These are phyloP conservation scores for Trochalopteron elliotii DNA, from an alignment of 2,113 vertebrate genomes.

Conservation along the genomic window DNA sequence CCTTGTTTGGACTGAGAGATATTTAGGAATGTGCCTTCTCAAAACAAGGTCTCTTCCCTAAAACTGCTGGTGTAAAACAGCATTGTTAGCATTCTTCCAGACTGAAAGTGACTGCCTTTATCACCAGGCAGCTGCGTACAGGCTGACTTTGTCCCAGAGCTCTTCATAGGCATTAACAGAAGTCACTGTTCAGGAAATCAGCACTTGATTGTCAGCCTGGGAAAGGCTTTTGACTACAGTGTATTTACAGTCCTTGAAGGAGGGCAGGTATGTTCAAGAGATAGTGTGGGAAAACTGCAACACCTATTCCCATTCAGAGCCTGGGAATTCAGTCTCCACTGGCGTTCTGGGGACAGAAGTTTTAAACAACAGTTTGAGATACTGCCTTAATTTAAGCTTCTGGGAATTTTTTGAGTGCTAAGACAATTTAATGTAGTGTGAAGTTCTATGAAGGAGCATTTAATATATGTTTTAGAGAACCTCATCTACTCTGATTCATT, in stretches of 20 bases:
- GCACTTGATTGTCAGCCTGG: not conserved
- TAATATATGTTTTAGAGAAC: not conserved
- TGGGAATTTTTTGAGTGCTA: not conserved
- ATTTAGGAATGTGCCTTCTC: conserved; percentile 34
- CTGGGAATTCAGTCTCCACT: not conserved
- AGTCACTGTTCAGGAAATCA: not conserved
- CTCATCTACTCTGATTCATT: not conserved
- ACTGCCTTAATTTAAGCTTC: not conserved
- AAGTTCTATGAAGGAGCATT: not conserved
- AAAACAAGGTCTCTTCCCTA: conserved; percentile 24
- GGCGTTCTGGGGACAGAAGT: not conserved
- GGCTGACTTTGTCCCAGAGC: not conserved
- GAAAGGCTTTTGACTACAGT: not conserved
- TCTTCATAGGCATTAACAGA: not conserved
- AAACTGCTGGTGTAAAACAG: not conserved
- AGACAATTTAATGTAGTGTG: accelerated
- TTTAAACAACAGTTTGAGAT: not conserved
- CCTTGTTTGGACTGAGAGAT: conserved; percentile 24
- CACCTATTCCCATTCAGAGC: not conserved
- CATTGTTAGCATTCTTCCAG: not conserved
- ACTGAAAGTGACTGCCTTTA: not conserved
- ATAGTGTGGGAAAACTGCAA: not conserved
- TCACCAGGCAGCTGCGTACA: not conserved
- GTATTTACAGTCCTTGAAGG: not conserved
- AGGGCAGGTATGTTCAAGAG: not conserved